Percentiles rank a stretch among this genome's conserved stretches.
phyloP scores from a whole-genome alignment of 2,113 vertebrate species.

The Pipra filicauda region DNA sequence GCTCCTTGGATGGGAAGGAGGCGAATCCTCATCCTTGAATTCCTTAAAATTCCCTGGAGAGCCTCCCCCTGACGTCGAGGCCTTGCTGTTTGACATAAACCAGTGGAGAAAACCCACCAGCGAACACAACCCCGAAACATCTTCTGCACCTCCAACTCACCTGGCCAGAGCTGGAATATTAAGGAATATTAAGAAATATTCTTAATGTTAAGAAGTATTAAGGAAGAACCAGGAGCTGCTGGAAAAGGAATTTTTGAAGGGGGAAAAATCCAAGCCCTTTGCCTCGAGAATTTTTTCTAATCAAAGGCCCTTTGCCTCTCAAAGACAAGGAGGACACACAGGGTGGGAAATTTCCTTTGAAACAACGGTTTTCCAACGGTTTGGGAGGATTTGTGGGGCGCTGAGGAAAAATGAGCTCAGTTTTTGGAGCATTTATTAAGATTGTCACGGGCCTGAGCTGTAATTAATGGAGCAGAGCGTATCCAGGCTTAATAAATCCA shows the following conservation, averaged over 20 bases:
- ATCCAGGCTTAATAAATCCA: background rate
- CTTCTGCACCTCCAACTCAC: background rate
- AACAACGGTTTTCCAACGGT: background rate
- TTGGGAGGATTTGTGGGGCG: background rate
- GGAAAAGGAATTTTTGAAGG: background rate
- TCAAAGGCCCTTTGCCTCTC: background rate
- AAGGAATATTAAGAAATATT: background rate
- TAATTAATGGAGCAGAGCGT: background rate
- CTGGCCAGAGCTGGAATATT: background rate
- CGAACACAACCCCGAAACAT: background rate
- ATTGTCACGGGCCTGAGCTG: background rate
- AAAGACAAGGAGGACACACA: background rate
- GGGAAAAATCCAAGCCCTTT: background rate
- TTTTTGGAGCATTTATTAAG: background rate
- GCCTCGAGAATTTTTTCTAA: background rate
- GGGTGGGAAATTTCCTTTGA: background rate
- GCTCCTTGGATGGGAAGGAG: background rate
- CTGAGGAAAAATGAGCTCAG: background rate
- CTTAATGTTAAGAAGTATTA: too few relatives aligned
- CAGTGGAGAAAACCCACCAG: background rate
- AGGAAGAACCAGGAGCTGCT: background rate
- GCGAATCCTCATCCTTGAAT: background rate
- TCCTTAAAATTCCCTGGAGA: background rate
- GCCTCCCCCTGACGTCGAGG: fast-evolving
- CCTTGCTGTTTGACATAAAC: background rate